Percentiles rank a stretch among this genome's conserved stretches.
Evolutionary conservation across 30 jellyfish, hydroid and myxozoan genomes (phyloP).

Genomic region (Mastigias papua): DNA sequence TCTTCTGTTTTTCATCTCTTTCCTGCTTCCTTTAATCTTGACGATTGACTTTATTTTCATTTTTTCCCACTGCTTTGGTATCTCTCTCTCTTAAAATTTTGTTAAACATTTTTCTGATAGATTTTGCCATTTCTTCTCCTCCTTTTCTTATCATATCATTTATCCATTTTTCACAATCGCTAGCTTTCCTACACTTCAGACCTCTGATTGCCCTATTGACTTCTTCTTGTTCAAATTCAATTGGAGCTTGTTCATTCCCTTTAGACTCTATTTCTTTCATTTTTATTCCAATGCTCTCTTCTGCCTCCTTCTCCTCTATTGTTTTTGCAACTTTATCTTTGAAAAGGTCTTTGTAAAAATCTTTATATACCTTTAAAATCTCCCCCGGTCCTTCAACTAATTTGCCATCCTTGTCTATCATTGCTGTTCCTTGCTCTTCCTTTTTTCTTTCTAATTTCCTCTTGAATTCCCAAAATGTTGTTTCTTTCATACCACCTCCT

Average conservation of each 20-base stretch:
- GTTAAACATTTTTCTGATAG: constrained; percentile 49
- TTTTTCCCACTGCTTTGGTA: constrained; percentile 59
- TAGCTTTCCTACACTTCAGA: constrained; percentile 44
- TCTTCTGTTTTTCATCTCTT: constrained; percentile 51
- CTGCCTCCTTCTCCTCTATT: constrained; percentile 15
- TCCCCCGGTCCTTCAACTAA: not conserved
- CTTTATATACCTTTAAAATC: not conserved
- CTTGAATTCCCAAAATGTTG: constrained; percentile 48
- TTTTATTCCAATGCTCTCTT: not conserved
- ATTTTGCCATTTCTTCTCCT: constrained; percentile 52
- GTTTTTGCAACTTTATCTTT: constrained; percentile 10
- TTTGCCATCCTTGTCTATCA: constrained; percentile 21
- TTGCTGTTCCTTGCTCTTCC: constrained; percentile 12
- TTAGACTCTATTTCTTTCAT: constrained; percentile 8
- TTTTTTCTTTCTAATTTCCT: constrained; percentile 22
- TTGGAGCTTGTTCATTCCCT: constrained; percentile 46
- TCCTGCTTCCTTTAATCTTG: constrained; percentile 46
- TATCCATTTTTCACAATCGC: constrained; percentile 49
- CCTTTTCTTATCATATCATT: constrained; percentile 44
- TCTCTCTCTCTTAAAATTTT: not conserved
- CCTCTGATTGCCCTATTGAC: constrained; percentile 29
- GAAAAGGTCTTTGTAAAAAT: constrained; percentile 25
- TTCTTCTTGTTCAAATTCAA: constrained; percentile 13
- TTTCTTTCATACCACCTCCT: constrained; percentile 65
- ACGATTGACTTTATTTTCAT: constrained; percentile 55